These are phyloP conservation scores for Deroplatys truncata DNA, from an alignment of 2,888 invertebrate genomes.

Conservation along the genomic window DNA sequence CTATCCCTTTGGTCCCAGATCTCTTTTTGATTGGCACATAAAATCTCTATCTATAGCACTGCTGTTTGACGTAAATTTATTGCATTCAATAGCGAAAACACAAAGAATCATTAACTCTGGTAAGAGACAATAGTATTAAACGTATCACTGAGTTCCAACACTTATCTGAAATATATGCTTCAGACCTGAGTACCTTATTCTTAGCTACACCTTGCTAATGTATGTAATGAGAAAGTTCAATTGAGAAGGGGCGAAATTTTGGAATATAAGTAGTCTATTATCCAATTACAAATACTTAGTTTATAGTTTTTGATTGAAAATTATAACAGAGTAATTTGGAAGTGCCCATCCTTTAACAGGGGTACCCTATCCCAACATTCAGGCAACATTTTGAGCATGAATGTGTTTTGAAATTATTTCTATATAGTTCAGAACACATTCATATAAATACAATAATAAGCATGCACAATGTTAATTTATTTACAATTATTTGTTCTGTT, in stretches of 20 bases:
- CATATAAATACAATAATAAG: background rate
- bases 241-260: background rate
- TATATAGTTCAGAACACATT: background rate
- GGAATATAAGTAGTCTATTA: background rate
- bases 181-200: background rate
- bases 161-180: background rate
- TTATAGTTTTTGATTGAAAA: background rate
- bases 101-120: too few relatives aligned
- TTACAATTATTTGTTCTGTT: background rate
- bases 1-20: too few relatives aligned
- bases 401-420: conserved; percentile 1
- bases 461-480: background rate
- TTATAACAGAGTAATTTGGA: background rate
- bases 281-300: background rate
- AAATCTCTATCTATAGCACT: too few relatives aligned
- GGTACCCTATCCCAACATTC: conserved; percentile 99
- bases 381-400: conserved; percentile 59
- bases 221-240: background rate
- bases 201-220: background rate
- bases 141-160: background rate
- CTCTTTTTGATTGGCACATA: too few relatives aligned
- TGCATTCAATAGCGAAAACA: too few relatives aligned
- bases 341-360: conserved; percentile 49
- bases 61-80: too few relatives aligned
- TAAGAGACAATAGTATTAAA: background rate